Base-by-base conservation (phyloP, 1,140 invertebrate genomes). In the Drosophila willistoni region DNA sequence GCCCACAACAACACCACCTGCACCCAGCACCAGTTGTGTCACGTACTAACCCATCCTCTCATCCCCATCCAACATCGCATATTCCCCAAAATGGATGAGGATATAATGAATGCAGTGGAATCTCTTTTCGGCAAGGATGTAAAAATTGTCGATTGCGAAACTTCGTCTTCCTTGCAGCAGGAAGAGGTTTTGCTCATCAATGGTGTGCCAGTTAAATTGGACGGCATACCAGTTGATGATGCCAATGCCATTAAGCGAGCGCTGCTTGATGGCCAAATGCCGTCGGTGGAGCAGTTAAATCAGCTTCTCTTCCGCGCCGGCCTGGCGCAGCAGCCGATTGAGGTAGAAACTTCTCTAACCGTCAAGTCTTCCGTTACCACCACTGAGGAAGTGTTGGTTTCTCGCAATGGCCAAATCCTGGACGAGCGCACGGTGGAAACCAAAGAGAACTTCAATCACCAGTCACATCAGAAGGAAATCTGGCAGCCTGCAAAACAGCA, bases 31-130 rank as follows among this genome's bases (percentile, higher is more conserved):
- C 54, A 64, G 73, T 66, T 66, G 12, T 39, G 41, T 57, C 51
- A 76, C 68, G 71, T 68, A 76, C 76, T 71, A 64, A 63, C 68
- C 36, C 68, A 68, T 65, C 59, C 36, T 29, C 33, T 10, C 10
- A 34, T 29, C 36, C 25, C 10, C 13, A 36, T 25, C 66, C 29
- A 29, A 29, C 29, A 29, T 29, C 29, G 29, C 17, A 19, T 51
- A 29, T 25, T 14, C 29, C n/a, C 4, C 33, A 91, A 25, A 76
- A 96, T 96, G 94, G 95, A 96, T 89, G 95, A 96, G 91, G 95
- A 96, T 90, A 95, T 96, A 64, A 95, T 96, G 81, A 96, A 95
- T 75, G 96, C 96, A 51, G 96, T 96, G 36, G 95, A 96, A 91
- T 95, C 95, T 64, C 94, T 96, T 57, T 94, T 96, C 61, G 96